These are phyloP conservation scores for Umimayanthus kanabou DNA, from an alignment of 92 coral and sea anemone genomes.

Conservation along the genomic window DNA sequence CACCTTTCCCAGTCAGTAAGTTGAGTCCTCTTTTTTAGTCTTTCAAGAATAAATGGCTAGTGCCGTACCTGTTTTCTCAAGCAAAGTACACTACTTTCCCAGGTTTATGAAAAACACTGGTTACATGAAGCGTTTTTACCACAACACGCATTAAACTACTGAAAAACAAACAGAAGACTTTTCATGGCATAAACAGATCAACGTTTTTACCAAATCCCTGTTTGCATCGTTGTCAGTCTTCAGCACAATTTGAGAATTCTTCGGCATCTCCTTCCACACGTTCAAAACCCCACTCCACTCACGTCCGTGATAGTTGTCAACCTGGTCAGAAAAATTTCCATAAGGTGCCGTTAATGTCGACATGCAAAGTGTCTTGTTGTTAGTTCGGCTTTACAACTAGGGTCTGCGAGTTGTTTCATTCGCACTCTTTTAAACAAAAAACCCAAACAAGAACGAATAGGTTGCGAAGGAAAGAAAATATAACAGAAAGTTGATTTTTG, in stretches of 20 bases:
- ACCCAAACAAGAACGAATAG: too few species aligned
- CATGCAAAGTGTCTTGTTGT: too few species aligned
- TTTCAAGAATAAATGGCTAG: too few species aligned
- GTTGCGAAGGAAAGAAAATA: too few species aligned
- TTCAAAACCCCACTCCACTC: conserved; percentile 67
- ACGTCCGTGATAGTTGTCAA: conserved; percentile 58
- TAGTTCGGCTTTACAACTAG: neutral
- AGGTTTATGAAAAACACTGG: too few species aligned
- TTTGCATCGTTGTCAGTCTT: conserved; percentile 43
- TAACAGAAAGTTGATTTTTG: neutral
- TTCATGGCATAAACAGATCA: neutral
- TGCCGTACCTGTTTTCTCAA: too few species aligned
- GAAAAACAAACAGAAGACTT: neutral
- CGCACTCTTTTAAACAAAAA: too few species aligned
- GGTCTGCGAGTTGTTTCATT: too few species aligned
- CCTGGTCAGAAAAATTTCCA: conserved; percentile 26
- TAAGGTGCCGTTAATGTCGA: neutral
- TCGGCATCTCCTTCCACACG: conserved; percentile 52
- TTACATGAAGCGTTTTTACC: neutral
- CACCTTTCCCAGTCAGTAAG: too few species aligned
- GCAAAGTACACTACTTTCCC: too few species aligned
- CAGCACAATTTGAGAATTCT: conserved; percentile 55
- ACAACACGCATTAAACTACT: neutral
- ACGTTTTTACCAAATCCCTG: conserved; percentile 54
- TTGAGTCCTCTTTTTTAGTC: too few species aligned